Conservation (phyloP, 2,797 vertebrate species). For the Protosalanx chinensis region DNA sequence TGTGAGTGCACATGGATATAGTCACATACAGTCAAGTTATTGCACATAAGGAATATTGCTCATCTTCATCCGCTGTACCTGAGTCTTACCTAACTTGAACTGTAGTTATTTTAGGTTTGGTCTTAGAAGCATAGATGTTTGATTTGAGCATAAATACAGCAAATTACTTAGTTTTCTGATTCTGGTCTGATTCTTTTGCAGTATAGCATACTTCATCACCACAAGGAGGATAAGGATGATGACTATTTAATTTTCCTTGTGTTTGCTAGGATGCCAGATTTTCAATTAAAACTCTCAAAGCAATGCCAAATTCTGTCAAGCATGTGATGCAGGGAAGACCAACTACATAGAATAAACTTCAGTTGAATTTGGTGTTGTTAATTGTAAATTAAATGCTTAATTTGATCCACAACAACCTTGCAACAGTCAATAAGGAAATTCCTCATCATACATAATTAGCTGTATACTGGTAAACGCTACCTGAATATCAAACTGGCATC, state of each 20-base stretch:
- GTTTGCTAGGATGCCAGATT: not conserved
- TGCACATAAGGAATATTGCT: too few species aligned
- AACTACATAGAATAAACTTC: not conserved
- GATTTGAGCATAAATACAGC: too few species aligned
- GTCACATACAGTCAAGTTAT: too few species aligned
- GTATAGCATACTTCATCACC: not conserved
- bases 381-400: too few species aligned
- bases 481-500: not conserved
- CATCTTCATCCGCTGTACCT: too few species aligned
- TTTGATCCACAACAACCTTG: not conserved
- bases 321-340: not conserved
- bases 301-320: not conserved
- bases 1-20: too few species aligned
- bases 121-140: too few species aligned
- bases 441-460: not conserved
- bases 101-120: too few species aligned
- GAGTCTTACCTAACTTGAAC: too few species aligned
- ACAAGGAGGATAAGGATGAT: not conserved
- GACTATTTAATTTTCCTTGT: not conserved
- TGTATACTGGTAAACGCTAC: conserved; percentile 9
- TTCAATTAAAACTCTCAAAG: not conserved
- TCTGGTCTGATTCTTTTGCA: too few species aligned
- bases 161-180: too few species aligned
- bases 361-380: too few species aligned
- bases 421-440: not conserved